phyloP scores from a whole-genome alignment of 1,140 invertebrate species.

The Rhyacophila brunnea region DNA sequence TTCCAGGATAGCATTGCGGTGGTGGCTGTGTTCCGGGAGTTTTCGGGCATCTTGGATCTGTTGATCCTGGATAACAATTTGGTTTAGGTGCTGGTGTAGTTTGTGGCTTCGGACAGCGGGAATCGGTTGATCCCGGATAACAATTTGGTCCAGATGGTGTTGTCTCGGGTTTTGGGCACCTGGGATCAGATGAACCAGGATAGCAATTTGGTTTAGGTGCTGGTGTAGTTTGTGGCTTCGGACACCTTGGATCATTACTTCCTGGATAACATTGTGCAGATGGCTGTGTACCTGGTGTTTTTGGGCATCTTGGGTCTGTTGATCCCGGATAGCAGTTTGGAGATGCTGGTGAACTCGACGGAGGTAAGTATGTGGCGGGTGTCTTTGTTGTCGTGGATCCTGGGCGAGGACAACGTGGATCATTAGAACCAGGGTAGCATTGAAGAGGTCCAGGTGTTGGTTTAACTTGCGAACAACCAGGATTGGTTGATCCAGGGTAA shows the following conservation, averaged over 20 bases:
- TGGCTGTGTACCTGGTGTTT: constrained; percentile 28
- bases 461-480: constrained; percentile 41
- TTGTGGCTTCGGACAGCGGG: constrained; percentile 40
- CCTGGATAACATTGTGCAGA: constrained; percentile 40
- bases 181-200: constrained; percentile 43
- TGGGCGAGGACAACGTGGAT: constrained; percentile 39
- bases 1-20: constrained; percentile 40
- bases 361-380: background rate
- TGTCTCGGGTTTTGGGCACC: constrained; percentile 39
- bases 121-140: constrained; percentile 43
- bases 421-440: constrained; percentile 41
- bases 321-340: constrained; percentile 42
- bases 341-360: constrained; percentile 23
- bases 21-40: constrained; percentile 38
- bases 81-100: constrained; percentile 29
- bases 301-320: constrained; percentile 43
- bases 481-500: constrained; percentile 43
- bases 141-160: constrained; percentile 34
- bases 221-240: constrained; percentile 18
- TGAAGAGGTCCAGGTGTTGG: constrained; percentile 25
- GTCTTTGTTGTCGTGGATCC: constrained; percentile 6
- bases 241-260: constrained; percentile 41
- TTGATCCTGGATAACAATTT: constrained; percentile 37
- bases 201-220: constrained; percentile 38
- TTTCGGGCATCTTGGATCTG: constrained; percentile 39